Conservation (phyloP, 2,113 vertebrate species). For the Ginglymostoma cirratum region DNA sequence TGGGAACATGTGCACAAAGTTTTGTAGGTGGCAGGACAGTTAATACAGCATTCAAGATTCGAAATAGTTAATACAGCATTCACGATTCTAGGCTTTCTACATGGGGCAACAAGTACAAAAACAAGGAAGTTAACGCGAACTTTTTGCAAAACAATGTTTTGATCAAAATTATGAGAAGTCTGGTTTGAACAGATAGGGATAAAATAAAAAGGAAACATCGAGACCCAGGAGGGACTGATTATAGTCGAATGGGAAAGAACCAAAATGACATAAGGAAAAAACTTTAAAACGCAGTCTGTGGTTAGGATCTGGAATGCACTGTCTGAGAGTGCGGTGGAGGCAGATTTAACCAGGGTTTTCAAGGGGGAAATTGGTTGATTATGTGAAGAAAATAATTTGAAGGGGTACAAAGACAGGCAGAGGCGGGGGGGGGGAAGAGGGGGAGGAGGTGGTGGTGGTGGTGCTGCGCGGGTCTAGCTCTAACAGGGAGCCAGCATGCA, state of each 20-base stretch:
- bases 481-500: not conserved
- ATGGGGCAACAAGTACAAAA: no score
- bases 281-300: not conserved
- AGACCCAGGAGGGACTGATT: not conserved
- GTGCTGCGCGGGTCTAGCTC: no score
- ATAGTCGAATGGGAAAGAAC: not conserved
- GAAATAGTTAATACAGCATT: no score
- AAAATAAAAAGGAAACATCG: not conserved
- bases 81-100: no score
- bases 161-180: not conserved
- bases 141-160: no score
- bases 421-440: not conserved
- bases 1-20: no score
- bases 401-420: not conserved
- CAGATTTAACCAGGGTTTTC: not conserved
- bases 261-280: not conserved
- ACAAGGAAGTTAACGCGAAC: no score
- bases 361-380: not conserved
- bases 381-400: not conserved
- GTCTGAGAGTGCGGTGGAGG: not conserved
- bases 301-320: not conserved
- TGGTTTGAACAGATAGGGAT: not conserved
- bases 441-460: no score
- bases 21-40: no score
- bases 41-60: no score